A percentile compares a stretch with the other conserved stretches of the same genome.
Evolutionary conservation across 2,797 vertebrate species (phyloP).

Genomic region (Pseudocheirus occidentalis): DNA sequence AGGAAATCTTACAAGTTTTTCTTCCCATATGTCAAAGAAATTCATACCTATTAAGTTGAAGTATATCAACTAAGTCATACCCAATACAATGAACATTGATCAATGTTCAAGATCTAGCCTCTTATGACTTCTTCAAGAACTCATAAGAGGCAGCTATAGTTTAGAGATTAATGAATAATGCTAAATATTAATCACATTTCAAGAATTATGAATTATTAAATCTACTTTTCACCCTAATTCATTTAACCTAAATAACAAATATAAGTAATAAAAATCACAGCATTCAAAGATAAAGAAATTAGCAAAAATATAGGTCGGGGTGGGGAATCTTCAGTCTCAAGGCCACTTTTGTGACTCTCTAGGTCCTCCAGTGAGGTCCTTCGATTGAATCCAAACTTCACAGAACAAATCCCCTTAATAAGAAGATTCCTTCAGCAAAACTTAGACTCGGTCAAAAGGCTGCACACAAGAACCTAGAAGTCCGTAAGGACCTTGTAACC

Average conservation of each 20-base stretch:
- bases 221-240: background rate
- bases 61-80: background rate
- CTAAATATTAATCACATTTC: background rate
- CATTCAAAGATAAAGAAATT: background rate
- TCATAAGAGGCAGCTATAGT: background rate
- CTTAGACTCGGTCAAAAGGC: no score
- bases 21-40: background rate
- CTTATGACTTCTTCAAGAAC: background rate
- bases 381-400: no score
- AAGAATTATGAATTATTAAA: background rate
- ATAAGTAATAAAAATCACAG: background rate
- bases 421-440: no score
- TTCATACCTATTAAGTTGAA: rapidly evolving
- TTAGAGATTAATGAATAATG: background rate
- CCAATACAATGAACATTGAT: background rate
- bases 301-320: no score
- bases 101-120: background rate
- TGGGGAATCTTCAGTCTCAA: no score
- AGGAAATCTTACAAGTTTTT: background rate
- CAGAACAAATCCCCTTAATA: no score
- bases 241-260: background rate
- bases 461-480: no score
- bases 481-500: no score
- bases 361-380: no score
- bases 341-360: no score